Evolutionary conservation across 2,113 vertebrate genomes (phyloP).

Genomic region (Gopherus evgoodei): DNA sequence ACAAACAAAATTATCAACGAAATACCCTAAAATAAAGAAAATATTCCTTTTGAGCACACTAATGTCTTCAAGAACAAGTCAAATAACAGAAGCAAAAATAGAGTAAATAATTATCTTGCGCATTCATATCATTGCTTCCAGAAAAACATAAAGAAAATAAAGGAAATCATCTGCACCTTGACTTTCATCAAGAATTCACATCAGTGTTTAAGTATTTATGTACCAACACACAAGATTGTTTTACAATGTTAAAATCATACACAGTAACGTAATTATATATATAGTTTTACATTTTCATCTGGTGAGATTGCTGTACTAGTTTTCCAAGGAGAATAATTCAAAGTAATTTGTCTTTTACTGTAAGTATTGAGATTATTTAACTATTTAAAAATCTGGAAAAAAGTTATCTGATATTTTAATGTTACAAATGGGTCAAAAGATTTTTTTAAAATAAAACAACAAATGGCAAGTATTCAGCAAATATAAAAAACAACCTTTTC

Average conservation of each 20-base stretch:
- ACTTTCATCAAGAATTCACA: neutral
- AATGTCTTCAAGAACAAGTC: neutral
- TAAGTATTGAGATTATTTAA: no score
- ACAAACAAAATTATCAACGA: neutral
- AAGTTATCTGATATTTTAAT: neutral
- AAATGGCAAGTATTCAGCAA: neutral
- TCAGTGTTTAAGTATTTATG: neutral
- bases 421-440: neutral
- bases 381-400: no score
- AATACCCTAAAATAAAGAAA: neutral
- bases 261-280: neutral
- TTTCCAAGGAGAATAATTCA: neutral
- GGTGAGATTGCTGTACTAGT: neutral
- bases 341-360: neutral
- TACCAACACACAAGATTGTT: neutral
- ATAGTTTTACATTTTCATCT: neutral
- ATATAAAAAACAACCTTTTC: neutral
- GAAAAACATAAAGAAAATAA: neutral
- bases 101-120: neutral
- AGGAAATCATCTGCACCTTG: neutral
- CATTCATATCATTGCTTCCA: neutral
- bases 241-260: neutral
- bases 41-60: neutral
- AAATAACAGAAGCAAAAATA: neutral
- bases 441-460: neutral